Evolutionary conservation across 2,113 vertebrate species (phyloP).

Genomic region (Malurus elegans): DNA sequence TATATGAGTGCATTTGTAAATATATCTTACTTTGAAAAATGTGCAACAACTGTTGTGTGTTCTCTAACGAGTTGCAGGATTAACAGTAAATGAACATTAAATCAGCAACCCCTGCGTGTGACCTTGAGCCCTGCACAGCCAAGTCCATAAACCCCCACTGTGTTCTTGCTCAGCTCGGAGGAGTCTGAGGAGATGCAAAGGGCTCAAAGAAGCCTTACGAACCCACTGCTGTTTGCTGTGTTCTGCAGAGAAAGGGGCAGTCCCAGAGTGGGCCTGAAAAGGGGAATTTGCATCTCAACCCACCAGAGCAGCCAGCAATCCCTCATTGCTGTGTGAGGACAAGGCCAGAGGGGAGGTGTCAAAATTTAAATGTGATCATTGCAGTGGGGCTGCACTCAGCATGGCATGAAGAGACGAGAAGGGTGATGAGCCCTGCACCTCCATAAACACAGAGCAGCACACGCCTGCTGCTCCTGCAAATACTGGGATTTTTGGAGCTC

Average conservation of each 20-base stretch:
- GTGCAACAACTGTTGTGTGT: neutral
- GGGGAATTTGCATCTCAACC: neutral
- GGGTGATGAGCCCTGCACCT: neutral
- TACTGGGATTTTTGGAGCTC: neutral
- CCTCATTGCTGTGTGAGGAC: neutral
- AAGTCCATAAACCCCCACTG: neutral
- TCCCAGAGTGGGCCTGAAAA: neutral
- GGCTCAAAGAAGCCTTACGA: neutral
- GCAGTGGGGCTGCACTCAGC: neutral
- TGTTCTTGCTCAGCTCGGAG: rapidly evolving
- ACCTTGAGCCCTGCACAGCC: neutral
- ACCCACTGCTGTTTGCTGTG: neutral
- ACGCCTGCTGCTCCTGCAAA: neutral
- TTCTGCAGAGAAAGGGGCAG: neutral
- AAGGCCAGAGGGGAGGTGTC: neutral
- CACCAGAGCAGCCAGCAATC: neutral
- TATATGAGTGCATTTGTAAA: neutral
- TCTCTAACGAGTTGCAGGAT: neutral
- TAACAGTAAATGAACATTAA: neutral
- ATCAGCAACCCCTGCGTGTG: neutral
- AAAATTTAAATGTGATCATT: neutral
- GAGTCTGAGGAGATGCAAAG: neutral
- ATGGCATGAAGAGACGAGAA: neutral
- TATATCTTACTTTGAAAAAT: neutral
- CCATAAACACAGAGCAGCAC: neutral